A percentile compares a stretch with the other conserved stretches of the same genome.
Conservation (phyloP, 2,888 invertebrate species). For the Synergus gifuensis region DNA sequence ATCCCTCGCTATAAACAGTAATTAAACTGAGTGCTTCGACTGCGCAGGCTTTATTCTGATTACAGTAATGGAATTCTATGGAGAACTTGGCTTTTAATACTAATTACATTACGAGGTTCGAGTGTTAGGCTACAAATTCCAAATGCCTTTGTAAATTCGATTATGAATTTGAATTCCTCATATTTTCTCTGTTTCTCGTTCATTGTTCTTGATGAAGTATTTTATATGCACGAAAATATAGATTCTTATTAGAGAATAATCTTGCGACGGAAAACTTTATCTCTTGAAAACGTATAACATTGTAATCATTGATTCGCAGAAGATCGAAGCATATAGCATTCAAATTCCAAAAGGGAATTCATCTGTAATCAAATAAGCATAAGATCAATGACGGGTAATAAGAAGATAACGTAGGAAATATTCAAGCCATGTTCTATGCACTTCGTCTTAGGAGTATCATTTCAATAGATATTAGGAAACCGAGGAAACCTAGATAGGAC, state of each 20-base stretch:
- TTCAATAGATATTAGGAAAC: constrained; percentile 6
- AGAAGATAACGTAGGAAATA: constrained; percentile 18
- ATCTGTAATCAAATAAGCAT: background rate
- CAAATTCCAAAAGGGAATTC: background rate
- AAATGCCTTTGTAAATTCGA: background rate
- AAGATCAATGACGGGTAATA: constrained; percentile 11
- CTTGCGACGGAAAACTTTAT: background rate
- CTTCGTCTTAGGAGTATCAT: background rate
- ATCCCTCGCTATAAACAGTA: background rate
- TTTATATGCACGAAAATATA: background rate
- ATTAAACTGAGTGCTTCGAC: constrained; percentile 26
- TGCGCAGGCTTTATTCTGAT: constrained; percentile 3
- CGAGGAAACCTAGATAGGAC: constrained; percentile 27
- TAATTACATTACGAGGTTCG: background rate
- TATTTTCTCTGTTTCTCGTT: too few relatives aligned
- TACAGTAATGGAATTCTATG: constrained; percentile 15
- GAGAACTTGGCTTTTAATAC: background rate
- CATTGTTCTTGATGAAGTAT: too few relatives aligned
- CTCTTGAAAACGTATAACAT: background rate
- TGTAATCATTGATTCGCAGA: background rate
- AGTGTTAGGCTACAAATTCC: background rate
- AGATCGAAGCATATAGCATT: background rate
- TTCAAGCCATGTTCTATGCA: background rate
- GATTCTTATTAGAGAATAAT: background rate
- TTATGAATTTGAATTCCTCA: background rate